Base-by-base conservation (phyloP, 2,113 vertebrate genomes). In the Neogobius melanostomus region DNA sequence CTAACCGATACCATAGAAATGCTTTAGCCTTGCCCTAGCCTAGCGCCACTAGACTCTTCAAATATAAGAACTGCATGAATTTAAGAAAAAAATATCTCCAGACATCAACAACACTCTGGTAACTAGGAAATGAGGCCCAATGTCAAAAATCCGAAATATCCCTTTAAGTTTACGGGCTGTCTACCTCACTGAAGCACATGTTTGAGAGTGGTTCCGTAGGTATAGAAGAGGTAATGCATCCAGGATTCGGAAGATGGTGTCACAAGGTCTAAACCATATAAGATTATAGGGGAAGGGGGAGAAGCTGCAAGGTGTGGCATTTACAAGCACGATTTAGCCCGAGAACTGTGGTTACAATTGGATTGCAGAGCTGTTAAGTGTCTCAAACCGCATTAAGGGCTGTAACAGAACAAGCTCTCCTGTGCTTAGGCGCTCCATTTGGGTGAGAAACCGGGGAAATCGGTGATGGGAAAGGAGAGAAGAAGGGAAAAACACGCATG, bases 151-250 rank as follows among this genome's bases (percentile, higher is more conserved):
- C 21, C 21, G 21, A 21, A 21, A 1, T 21, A 21, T 21, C 21
- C 21, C 21, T 21, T 21, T 21, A 64, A 81, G 74, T 80, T 68
- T 80, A 62, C 67, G 75, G 75, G 43, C 48, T 51, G 44, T 54
- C 48, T 11, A 15, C 68, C 46, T 64, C 67, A 66, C 56, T 52
- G 0, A 12, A 56, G 74, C 64, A 56, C 73, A 64, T 73, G 73
- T 74, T 67, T 77, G 48, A 8, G 36, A 62, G 71, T 61, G 15
- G 64, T 75, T 75, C 69, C 73, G 46, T 36, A 60, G 68, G 50
- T 60, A 17, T 5, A 28, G 49, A 12, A 21, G 16, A 63, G 59
- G 49, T 47, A 47, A 54, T 12, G 64, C 0, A 3, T 49, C 49
- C 7, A 54, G 11, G 36, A 69, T 43, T 49, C 68, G 28, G 16